These are phyloP conservation scores for Carabus problematicus DNA, from an alignment of 2,888 invertebrate species.

Conservation along the genomic window DNA sequence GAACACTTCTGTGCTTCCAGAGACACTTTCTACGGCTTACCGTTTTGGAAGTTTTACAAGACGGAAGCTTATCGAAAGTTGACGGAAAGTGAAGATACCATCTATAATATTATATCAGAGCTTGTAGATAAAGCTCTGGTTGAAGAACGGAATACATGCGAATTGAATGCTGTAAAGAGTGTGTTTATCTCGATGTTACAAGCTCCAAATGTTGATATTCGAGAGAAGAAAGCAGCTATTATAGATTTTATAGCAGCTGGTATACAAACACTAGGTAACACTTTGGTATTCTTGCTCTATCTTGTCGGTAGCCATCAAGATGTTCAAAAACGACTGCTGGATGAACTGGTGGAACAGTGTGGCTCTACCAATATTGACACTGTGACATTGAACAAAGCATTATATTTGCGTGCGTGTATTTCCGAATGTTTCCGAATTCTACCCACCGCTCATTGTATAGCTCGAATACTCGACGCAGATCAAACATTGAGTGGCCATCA, in stretches of 20 bases:
- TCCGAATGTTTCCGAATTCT: constrained; percentile 76
- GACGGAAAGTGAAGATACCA: constrained; percentile 76
- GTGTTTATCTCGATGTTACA: constrained; percentile 79
- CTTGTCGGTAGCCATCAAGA: constrained; percentile 73
- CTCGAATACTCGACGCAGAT: constrained; percentile 76
- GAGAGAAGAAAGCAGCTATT: constrained; percentile 84
- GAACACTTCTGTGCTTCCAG: constrained; percentile 79
- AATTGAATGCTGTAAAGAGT: constrained; percentile 68
- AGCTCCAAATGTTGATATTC: constrained; percentile 74
- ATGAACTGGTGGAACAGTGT: constrained; percentile 65
- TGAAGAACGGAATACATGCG: constrained; percentile 64
- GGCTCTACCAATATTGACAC: constrained; percentile 54
- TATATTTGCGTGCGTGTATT: constrained; percentile 80
- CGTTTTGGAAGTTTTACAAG: constrained; percentile 81
- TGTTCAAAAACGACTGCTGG: constrained; percentile 70
- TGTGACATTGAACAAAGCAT: constrained; percentile 65
- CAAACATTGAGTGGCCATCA: constrained; percentile 72
- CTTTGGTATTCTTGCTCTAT: constrained; percentile 78
- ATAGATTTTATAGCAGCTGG: constrained; percentile 89
- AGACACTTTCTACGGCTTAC: constrained; percentile 83
- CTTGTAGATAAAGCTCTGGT: constrained; percentile 73
- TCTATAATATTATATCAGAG: constrained; percentile 79
- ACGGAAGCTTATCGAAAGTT: constrained; percentile 76
- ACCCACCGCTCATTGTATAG: constrained; percentile 82
- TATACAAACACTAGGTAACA: constrained; percentile 87